Conservation (phyloP, 2,888 invertebrate genomes). For the Beris morrisii region DNA sequence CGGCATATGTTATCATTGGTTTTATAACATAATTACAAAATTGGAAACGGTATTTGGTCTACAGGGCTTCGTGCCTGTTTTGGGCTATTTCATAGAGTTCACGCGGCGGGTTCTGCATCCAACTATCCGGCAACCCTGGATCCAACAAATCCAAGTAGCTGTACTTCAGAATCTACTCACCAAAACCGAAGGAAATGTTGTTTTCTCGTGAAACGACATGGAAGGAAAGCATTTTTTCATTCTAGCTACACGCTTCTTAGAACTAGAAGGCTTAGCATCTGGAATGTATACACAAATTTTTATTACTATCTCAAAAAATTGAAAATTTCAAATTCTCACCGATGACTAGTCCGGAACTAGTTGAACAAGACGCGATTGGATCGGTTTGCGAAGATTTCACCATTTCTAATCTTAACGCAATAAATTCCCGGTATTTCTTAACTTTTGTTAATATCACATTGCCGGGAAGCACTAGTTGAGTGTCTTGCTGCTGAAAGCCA, state of each 20-base stretch:
- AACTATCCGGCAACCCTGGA: too few relatives aligned
- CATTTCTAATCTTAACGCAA: constrained; percentile 33
- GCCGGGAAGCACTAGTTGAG: constrained; percentile 46
- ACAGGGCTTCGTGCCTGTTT: too few relatives aligned
- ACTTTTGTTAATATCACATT: constrained; percentile 49
- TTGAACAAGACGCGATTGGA: not conserved
- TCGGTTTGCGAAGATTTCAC: too few relatives aligned
- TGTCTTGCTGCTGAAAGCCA: constrained; percentile 48
- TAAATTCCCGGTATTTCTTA: constrained; percentile 49
- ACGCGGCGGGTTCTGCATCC: too few relatives aligned
- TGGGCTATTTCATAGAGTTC: too few relatives aligned
- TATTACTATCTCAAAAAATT: too few relatives aligned
- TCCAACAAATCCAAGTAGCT: too few relatives aligned
- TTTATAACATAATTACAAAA: too few relatives aligned
- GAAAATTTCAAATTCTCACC: not conserved
- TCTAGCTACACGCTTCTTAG: not conserved
- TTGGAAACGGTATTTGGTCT: too few relatives aligned
- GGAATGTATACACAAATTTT: too few relatives aligned
- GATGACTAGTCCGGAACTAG: not conserved
- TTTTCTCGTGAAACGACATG: constrained; percentile 43
- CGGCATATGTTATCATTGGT: too few relatives aligned
- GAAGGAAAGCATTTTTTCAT: not conserved
- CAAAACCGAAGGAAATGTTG: constrained; percentile 57
- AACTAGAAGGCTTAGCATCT: not conserved
- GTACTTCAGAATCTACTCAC: constrained; percentile 47